Conservation (phyloP, 2,113 vertebrate genomes). For the Physeter macrocephalus region DNA sequence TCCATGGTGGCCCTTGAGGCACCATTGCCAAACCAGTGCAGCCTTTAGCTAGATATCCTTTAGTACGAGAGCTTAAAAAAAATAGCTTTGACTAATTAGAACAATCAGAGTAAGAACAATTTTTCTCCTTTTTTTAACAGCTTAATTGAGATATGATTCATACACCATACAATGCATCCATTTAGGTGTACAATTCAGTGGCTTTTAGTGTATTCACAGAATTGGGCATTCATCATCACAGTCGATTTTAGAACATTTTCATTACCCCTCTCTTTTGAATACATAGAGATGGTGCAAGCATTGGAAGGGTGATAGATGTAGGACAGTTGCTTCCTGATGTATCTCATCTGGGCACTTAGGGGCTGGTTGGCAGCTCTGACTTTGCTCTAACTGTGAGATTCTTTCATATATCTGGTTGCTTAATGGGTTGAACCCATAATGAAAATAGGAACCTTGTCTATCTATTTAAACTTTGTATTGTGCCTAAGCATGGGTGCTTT, state of each 20-base stretch:
- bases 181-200: neutral
- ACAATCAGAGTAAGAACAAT: conserved; percentile 18
- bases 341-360: neutral
- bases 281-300: neutral
- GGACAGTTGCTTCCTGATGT: neutral
- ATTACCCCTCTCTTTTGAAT: conserved; percentile 20
- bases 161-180: neutral
- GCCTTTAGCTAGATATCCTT: conserved; percentile 17
- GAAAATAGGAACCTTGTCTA: neutral
- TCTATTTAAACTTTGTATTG: conserved; percentile 33
- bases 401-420: neutral
- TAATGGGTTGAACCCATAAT: conserved; percentile 30
- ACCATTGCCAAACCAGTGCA: neutral
- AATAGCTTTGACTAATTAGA: conserved; percentile 32
- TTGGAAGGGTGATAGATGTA: neutral
- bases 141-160: conserved; percentile 32
- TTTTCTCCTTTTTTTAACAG: neutral
- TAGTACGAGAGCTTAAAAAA: neutral
- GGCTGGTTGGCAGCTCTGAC: neutral
- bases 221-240: neutral
- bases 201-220: neutral
- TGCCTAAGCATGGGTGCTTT: conserved; percentile 17
- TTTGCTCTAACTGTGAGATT: neutral
- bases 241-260: conserved; percentile 48
- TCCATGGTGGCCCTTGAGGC: neutral